These are phyloP conservation scores for Halictus ligatus DNA, from an alignment of 2,888 invertebrate species.

Conservation along the genomic window DNA sequence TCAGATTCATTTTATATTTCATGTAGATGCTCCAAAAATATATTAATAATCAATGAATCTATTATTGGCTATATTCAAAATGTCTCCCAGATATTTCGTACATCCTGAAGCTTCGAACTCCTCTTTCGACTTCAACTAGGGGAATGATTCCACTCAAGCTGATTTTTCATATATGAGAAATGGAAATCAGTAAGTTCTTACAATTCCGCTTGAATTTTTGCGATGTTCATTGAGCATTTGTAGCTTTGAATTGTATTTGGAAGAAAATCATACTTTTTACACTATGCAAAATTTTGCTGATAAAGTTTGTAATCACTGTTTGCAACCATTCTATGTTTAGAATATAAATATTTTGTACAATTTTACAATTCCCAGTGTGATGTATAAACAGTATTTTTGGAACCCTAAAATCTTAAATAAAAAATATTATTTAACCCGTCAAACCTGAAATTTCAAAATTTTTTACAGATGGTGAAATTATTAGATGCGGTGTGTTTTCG, in stretches of 20 bases:
- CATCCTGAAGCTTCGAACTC: background rate
- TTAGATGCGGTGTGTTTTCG: too few relatives aligned
- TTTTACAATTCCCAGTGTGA: background rate
- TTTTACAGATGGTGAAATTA: too few relatives aligned
- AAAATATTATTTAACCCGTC: background rate
- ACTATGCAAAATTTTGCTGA: background rate
- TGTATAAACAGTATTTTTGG: background rate
- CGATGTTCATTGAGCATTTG: background rate
- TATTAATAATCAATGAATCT: background rate
- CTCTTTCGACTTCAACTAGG: background rate
- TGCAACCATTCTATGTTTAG: too few relatives aligned
- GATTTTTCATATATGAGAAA: background rate
- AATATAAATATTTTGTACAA: background rate
- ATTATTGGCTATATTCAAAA: background rate
- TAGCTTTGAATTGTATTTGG: background rate
- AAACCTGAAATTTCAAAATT: too few relatives aligned
- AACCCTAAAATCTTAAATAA: background rate
- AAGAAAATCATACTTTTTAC: background rate
- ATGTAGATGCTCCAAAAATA: background rate
- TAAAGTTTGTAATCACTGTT: background rate
- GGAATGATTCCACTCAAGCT: background rate
- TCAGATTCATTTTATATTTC: background rate
- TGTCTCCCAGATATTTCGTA: background rate
- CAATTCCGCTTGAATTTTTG: background rate
- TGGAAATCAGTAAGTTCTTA: background rate